Base-by-base conservation (phyloP, 2,888 invertebrate genomes). In the Nemoura dubitans region DNA sequence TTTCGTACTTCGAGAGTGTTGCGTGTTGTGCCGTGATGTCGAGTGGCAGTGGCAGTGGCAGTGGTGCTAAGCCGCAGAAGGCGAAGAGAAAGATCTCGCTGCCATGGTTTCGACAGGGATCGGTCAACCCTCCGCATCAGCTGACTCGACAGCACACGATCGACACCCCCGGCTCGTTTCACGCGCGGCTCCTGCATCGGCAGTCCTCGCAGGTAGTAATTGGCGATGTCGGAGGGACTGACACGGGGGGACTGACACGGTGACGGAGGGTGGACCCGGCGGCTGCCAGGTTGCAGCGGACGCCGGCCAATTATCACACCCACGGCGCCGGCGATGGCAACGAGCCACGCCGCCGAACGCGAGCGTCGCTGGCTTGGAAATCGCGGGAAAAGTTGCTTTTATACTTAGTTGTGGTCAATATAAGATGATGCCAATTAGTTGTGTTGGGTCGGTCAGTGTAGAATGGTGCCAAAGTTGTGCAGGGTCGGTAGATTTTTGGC, bases 91-190 rank as follows among this genome's bases (percentile, higher is more conserved):
- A 97, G 92, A 97, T 97, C 90, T 97, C 97, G 86, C 92, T 97
- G 91, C 97, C 97, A 89, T 97, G 97, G 97, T 97, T 97, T 92
- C 94, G 97, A 86, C 97, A 97, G 92, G 95, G 95, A 90, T 96
- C 96, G 88, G 94, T 96, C 89, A 93, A 94, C 90, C 93, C 94
- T 90, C 94, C 94, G 86, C 95, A 95, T 88, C 94, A 94, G 87
- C 94, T 97, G 87, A 94, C 96, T 88, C 94, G 97, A 86, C 97
- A 97, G 92, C 97, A 97, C 91, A 97, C 97, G 92, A 97, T 97
- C 92, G 97, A 97, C 92, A 96, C 97, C 89, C 97, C 97, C 90
- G 94, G 96, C 91, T 96, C 96, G 88, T 96, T 97, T 93, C 95
- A 96, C 90, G 95, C 96, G 90, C 93, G 95, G 89, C 93, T 95